Evolutionary conservation across 2,888 invertebrate genomes (phyloP), one percentile per base, ranked within the genome.

Genomic region (Thelaira solivaga): DNA sequence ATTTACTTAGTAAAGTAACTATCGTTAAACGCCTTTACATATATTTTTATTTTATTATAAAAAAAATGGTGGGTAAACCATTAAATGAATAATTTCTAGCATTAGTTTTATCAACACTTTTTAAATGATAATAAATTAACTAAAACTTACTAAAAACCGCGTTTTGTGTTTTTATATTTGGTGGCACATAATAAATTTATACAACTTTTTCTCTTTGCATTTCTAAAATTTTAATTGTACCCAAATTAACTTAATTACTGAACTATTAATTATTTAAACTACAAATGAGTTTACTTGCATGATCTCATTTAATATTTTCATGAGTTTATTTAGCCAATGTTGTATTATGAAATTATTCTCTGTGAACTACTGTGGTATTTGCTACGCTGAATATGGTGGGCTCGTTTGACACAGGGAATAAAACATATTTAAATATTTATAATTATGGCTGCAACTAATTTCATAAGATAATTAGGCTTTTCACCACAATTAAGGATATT

Each of bases 171-270:
- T 73, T 76, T 59, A 80, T 26, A 36, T 57, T 61, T 61, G 47
- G 61, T 57, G 59, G 65, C 64, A n/a, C n/a, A 55, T 76, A 71
- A 67, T 76, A 71, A 13, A 53, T 68, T 57, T 59, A 47, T n/a
- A 13, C 31, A 1, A 10, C 6, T 4, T 16, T 34, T 22, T 43
- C 24, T 39, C 1, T 59, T 20, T n/a, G 24, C n/a, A n/a, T 61
- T 68, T 59, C 82, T 86, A 84, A 84, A 84, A 85, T 86, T 86
- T 85, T 84, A 86, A 86, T 86, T 84, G 85, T 82, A 82, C 80
- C 73, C 81, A 85, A 86, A 86, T 86, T 86, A 85, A 85, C 83
- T 84, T 86, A 86, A 86, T 86, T 86, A 85, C 83, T 61, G 82
- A 74, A 81, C 82, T 82, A 86, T 86, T 86, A 86, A 86, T 86